phyloP scores from a whole-genome alignment of 2,797 vertebrate species.

The Syndactyla subalaris region DNA sequence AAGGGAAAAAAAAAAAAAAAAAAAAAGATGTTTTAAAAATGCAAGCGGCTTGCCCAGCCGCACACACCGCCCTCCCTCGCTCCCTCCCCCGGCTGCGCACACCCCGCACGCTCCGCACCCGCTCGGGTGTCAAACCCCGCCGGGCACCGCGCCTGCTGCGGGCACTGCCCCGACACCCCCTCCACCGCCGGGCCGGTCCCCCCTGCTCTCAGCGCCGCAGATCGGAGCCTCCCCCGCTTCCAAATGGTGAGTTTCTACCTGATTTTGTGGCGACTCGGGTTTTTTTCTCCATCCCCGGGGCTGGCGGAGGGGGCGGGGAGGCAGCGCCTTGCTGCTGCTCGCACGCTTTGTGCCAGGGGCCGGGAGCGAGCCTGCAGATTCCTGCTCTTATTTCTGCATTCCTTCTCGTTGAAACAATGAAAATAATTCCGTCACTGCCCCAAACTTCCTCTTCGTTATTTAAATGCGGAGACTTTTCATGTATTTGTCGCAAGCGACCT shows the following conservation, averaged over 20 bases:
- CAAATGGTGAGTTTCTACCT: constrained; percentile 75
- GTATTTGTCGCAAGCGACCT: constrained; percentile 56
- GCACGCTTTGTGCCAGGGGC: constrained; percentile 66
- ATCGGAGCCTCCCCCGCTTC: constrained; percentile 60
- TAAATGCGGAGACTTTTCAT: constrained; percentile 2
- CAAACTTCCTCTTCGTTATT: constrained; percentile 48
- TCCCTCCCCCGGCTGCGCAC: neutral
- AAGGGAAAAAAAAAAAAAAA: neutral
- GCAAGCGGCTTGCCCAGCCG: constrained; percentile 28
- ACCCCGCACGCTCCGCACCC: neutral
- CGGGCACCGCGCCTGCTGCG: neutral
- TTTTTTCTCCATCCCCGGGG: constrained; percentile 15
- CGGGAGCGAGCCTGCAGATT: constrained; percentile 37
- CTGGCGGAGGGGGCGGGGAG: constrained; percentile 48
- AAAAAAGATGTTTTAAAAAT: constrained; percentile 33
- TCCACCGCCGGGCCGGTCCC: constrained; percentile 1
- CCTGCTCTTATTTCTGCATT: constrained; percentile 45
- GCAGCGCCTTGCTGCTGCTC: constrained; percentile 33
- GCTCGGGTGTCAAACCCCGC: constrained; percentile 46
- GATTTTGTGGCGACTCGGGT: constrained; percentile 28
- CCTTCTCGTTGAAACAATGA: constrained; percentile 60
- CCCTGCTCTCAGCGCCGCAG: constrained; percentile 31
- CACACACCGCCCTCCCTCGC: neutral
- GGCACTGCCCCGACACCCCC: neutral
- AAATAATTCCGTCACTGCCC: constrained; percentile 65